A percentile compares a stretch with the other conserved stretches of the same genome.
Evolutionary conservation across 2,888 invertebrate genomes (phyloP).

Genomic region (Crioceris asparagi): DNA sequence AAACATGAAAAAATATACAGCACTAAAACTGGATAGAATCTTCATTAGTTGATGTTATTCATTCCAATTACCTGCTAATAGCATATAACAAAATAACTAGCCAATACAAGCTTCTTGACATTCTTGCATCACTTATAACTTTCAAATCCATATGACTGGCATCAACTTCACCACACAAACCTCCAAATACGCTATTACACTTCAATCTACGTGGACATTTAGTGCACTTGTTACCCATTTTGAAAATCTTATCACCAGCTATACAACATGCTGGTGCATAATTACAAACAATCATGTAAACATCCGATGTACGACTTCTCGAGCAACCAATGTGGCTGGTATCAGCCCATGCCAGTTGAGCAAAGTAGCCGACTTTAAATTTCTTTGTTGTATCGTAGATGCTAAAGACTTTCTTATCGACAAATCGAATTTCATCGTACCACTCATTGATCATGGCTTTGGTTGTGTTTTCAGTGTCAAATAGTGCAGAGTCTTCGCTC

Average conservation of each 20-base stretch:
- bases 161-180: slow-evolving; percentile 13
- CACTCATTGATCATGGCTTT: neutral
- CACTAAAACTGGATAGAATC: too few relatives aligned
- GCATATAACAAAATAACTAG: too few relatives aligned
- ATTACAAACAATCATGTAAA: slow-evolving; percentile 10
- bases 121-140: neutral
- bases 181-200: slow-evolving; percentile 6
- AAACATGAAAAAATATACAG: too few relatives aligned
- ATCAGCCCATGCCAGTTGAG: slow-evolving; percentile 17
- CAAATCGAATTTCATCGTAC: slow-evolving; percentile 5
- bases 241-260: slow-evolving; percentile 2
- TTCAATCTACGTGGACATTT: slow-evolving; percentile 31
- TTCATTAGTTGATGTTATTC: too few relatives aligned
- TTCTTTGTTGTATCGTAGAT: neutral
- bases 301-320: neutral
- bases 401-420: neutral
- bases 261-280: slow-evolving; percentile 11
- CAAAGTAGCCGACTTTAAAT: slow-evolving; percentile 13
- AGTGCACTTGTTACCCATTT: slow-evolving; percentile 8
- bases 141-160: neutral
- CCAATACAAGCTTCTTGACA: too few relatives aligned
- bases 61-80: too few relatives aligned
- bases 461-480: neutral
- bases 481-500: neutral
- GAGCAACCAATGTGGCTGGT: slow-evolving; percentile 17